Conservation (phyloP, 2,888 invertebrate genomes). For the Phymatocera aterrima region DNA sequence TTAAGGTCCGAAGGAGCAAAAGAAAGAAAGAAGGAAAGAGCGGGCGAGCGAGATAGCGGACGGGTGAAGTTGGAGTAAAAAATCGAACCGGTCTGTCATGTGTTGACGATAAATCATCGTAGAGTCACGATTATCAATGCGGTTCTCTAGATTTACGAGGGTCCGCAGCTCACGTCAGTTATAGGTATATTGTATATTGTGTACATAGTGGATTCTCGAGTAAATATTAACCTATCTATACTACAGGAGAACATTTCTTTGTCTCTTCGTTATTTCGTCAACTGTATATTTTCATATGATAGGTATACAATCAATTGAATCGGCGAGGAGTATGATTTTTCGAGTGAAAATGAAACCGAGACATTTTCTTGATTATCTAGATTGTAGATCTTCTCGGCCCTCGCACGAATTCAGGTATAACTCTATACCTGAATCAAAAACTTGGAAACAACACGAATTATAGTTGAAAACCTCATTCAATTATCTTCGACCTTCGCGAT, state of each 20-base stretch:
- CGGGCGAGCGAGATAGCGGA: neutral
- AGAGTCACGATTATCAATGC: neutral
- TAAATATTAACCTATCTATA: neutral
- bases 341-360: too few species aligned
- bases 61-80: neutral
- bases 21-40: neutral
- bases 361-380: too few species aligned
- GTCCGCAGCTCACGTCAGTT: neutral
- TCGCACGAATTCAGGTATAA: too few species aligned
- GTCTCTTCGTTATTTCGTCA: neutral
- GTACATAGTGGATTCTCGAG: neutral
- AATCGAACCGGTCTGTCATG: constrained; percentile 9
- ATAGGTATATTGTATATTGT: neutral
- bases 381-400: neutral
- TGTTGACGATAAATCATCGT: constrained; percentile 28
- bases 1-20: neutral
- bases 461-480: neutral
- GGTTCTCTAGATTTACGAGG: constrained; percentile 3
- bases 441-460: too few species aligned
- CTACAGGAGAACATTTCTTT: neutral
- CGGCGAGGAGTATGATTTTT: neutral
- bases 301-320: too few species aligned
- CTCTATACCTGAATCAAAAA: neutral
- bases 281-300: too few species aligned
- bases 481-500: neutral